Percentiles rank a stretch among this genome's conserved stretches.
phyloP scores from a whole-genome alignment of 2,797 vertebrate genomes.

The Argyrosomus regius region DNA sequence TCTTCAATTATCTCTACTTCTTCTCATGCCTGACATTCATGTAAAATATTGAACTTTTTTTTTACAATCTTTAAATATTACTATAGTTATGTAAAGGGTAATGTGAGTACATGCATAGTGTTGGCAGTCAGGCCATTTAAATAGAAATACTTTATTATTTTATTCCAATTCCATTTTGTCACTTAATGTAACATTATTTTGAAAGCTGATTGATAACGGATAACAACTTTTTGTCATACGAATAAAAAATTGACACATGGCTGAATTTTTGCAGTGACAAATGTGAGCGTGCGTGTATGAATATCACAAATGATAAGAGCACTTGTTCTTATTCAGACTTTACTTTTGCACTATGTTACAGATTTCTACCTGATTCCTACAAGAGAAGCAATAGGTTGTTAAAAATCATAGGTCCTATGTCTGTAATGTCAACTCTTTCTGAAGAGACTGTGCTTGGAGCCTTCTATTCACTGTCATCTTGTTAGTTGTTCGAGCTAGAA shows the following conservation, averaged over 20 bases:
- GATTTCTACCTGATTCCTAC: background rate
- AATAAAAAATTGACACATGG: background rate
- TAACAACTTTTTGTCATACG: background rate
- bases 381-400: background rate
- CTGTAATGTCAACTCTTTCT: background rate
- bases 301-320: background rate
- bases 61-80: too few relatives aligned
- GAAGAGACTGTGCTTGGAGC: background rate
- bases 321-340: background rate
- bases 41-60: too few relatives aligned
- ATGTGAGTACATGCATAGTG: background rate
- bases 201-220: background rate
- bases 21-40: background rate
- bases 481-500: background rate
- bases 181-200: background rate
- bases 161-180: too few relatives aligned
- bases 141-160: too few relatives aligned
- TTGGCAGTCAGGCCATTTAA: background rate
- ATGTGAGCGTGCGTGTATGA: background rate
- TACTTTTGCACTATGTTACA: background rate
- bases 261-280: background rate
- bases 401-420: background rate
- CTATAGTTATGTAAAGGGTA: too few relatives aligned
- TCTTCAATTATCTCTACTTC: background rate
- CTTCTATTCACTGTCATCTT: background rate